A percentile compares a stretch with the other conserved stretches of the same genome.
Evolutionary conservation across 2,797 vertebrate species (phyloP).

Genomic region (Brachyrhaphis roseni): DNA sequence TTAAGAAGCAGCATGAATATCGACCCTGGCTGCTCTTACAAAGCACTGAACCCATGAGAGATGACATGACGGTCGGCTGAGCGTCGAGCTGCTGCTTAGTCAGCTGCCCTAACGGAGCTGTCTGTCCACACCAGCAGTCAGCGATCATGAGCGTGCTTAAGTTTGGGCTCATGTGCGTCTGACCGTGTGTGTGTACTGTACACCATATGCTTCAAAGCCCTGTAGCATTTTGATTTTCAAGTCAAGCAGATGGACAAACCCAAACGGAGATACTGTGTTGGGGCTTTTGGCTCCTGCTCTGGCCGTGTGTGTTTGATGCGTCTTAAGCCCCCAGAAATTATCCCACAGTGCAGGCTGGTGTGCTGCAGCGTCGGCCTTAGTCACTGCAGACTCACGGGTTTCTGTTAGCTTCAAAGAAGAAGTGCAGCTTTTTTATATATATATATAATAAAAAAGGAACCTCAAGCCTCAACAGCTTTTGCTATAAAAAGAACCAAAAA

Average conservation of each 20-base stretch:
- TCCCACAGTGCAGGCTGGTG: constrained; percentile 3
- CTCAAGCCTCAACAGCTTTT: constrained; percentile 4
- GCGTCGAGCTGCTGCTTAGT: constrained; percentile 65
- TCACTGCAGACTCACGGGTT: constrained; percentile 11
- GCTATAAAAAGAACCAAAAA: neutral
- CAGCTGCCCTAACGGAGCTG: constrained; percentile 61
- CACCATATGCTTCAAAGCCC: constrained; percentile 61
- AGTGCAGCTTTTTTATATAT: constrained; percentile 15
- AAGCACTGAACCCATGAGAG: constrained; percentile 36
- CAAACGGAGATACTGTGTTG: constrained; percentile 27
- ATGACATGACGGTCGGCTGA: constrained; percentile 62
- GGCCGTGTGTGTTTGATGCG: constrained; percentile 38
- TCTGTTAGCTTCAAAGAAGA: constrained; percentile 8
- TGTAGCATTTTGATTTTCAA: constrained; percentile 54
- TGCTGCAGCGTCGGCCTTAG: constrained; percentile 14
- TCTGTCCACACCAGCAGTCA: constrained; percentile 56
- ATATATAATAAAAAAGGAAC: neutral
- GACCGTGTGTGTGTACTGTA: neutral
- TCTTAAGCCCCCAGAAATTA: constrained; percentile 30
- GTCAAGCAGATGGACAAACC: constrained; percentile 62
- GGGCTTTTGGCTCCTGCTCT: neutral
- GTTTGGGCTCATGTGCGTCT: constrained; percentile 11
- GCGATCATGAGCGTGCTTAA: constrained; percentile 29
- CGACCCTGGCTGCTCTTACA: constrained; percentile 34
- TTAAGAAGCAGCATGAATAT: constrained; percentile 20